A percentile compares a stretch with the other conserved stretches of the same genome.
phyloP scores from a whole-genome alignment of 2,888 invertebrate species.

The Chrysopilus asiliformis region DNA sequence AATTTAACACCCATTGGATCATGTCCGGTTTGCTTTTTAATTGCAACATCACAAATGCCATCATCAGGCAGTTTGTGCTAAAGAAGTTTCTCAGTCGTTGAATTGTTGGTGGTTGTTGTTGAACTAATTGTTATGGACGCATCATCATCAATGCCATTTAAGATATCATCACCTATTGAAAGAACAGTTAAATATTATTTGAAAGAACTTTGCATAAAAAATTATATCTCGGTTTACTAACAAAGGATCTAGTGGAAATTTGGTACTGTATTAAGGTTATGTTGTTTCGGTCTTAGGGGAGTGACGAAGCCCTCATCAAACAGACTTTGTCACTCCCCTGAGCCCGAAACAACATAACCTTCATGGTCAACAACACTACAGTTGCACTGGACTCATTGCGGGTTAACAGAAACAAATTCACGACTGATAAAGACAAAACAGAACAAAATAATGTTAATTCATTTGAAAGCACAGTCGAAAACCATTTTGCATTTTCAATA shows the following conservation, averaged over 20 bases:
- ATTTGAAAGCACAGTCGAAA: no score
- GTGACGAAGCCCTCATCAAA: not conserved
- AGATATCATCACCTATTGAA: slow-evolving; percentile 11
- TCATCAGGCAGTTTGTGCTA: slow-evolving; percentile 29
- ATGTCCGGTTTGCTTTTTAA: no score
- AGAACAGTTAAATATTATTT: slow-evolving; percentile 1
- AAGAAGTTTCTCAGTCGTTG: slow-evolving; percentile 32
- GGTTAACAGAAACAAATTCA: no score
- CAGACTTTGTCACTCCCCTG: not conserved
- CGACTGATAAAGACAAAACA: no score
- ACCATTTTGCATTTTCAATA: no score
- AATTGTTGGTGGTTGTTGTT: slow-evolving; percentile 24
- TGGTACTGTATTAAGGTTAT: slow-evolving; percentile 21
- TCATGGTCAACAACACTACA: no score
- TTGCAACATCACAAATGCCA: slow-evolving; percentile 32
- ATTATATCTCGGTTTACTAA: not conserved
- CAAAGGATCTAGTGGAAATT: slow-evolving; percentile 13
- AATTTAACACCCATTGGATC: not conserved
- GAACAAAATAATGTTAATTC: no score
- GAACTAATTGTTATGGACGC: slow-evolving; percentile 15
- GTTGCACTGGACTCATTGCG: no score
- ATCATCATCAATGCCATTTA: slow-evolving; percentile 12
- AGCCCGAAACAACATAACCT: not conserved
- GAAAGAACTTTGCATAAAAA: not conserved
- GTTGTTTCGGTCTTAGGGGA: no score